Percentiles rank a stretch among this genome's conserved stretches.
These are phyloP conservation scores for Oplegnathus fasciatus DNA, from an alignment of 2,113 vertebrate species.

Conservation along the genomic window DNA sequence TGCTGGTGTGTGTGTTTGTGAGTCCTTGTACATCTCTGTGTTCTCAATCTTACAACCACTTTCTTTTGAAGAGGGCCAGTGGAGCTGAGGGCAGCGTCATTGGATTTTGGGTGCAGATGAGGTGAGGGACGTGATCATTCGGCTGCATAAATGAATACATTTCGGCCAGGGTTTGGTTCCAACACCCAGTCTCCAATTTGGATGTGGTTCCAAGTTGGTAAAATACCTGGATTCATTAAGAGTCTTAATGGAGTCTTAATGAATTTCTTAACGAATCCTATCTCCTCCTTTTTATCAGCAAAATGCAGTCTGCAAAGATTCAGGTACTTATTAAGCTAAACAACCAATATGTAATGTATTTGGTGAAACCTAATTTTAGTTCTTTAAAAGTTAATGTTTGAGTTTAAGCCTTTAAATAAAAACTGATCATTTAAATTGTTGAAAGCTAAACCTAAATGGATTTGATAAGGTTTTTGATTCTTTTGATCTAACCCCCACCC, in stretches of 20 bases:
- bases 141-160: slow-evolving; percentile 45
- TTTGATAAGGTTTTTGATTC: too few species aligned
- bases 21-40: background rate
- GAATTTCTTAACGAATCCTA: too few species aligned
- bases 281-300: background rate
- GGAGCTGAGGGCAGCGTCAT: slow-evolving; percentile 13
- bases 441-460: too few species aligned
- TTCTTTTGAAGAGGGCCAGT: slow-evolving; percentile 25
- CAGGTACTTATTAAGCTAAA: background rate
- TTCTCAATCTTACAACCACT: slow-evolving; percentile 29
- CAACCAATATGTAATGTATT: background rate
- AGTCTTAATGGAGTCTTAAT: background rate
- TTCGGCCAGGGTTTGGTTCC: background rate
- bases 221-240: background rate
- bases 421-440: too few species aligned
- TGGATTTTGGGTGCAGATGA: slow-evolving; percentile 29
- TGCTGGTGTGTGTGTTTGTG: background rate
- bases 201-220: background rate
- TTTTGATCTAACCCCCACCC: background rate
- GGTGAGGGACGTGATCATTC: slow-evolving; percentile 15
- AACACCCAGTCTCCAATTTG: background rate
- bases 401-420: background rate
- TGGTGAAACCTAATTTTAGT: too few species aligned
- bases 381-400: background rate
- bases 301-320: background rate